Conservation (phyloP, 2,797 vertebrate species). For the Acipenser transmontanus region DNA sequence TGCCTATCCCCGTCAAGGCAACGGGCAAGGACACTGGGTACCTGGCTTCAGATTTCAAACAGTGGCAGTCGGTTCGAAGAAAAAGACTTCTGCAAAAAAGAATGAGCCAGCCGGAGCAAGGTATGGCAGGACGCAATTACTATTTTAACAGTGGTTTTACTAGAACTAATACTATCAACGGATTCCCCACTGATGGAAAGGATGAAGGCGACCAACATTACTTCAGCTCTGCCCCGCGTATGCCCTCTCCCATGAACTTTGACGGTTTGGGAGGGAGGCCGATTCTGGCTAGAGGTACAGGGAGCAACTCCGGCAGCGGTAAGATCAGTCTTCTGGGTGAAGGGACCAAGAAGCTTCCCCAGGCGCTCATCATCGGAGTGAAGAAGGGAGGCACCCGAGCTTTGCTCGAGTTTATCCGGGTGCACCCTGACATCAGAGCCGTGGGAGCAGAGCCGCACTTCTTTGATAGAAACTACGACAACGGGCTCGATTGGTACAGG, state of each 20-base stretch:
- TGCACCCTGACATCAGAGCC: constrained; percentile 84
- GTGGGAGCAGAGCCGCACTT: constrained; percentile 90
- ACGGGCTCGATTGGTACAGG: constrained; percentile 81
- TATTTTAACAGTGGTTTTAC: constrained; percentile 15
- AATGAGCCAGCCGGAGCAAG: constrained; percentile 28
- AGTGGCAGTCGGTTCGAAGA: constrained; percentile 46
- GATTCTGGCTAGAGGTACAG: constrained; percentile 29
- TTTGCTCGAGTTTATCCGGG: constrained; percentile 86
- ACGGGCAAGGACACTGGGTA: constrained; percentile 35
- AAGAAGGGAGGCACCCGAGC: constrained; percentile 91
- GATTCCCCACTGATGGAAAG: too few species aligned
- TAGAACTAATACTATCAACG: too few species aligned
- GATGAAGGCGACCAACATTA: constrained; percentile 5
- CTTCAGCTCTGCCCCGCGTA: constrained; percentile 9
- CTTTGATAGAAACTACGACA: constrained; percentile 85
- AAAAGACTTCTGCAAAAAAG: constrained; percentile 56
- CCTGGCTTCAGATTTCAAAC: constrained; percentile 31
- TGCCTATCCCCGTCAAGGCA: constrained; percentile 44
- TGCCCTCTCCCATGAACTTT: constrained; percentile 30
- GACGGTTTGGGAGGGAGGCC: constrained; percentile 30
- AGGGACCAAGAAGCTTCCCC: constrained; percentile 58
- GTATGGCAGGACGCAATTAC: constrained; percentile 13
- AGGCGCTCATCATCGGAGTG: constrained; percentile 69
- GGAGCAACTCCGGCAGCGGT: constrained; percentile 28
- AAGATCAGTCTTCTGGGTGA: constrained; percentile 53